Conservation (phyloP, 1,140 invertebrate species). For the Caenorhabditis tropicalis region DNA sequence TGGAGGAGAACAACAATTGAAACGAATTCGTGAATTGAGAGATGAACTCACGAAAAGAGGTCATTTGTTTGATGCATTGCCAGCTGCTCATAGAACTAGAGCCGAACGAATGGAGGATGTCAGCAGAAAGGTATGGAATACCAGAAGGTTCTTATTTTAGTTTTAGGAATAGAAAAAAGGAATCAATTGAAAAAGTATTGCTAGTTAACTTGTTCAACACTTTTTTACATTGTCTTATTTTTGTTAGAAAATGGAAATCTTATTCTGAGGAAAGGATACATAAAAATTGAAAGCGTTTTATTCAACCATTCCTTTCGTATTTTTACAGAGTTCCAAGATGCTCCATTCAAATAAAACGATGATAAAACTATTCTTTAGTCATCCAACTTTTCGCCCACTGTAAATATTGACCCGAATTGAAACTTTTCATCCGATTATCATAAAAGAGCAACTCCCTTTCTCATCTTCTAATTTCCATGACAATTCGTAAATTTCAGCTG, state of each 20-base stretch:
- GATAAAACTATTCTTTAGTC: neutral
- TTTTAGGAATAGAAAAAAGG: neutral
- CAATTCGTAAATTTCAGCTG: constrained; percentile 24
- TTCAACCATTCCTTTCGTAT: too few species aligned
- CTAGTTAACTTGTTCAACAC: neutral
- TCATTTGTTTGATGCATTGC: constrained; percentile 45
- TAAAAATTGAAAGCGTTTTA: too few species aligned
- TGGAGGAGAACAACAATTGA: neutral
- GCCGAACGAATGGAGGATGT: constrained; percentile 54
- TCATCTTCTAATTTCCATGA: neutral
- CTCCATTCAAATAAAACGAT: too few species aligned
- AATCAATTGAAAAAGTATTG: too few species aligned
- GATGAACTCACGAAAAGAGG: constrained; percentile 43
- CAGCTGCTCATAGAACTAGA: constrained; percentile 51
- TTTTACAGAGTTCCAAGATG: too few species aligned
- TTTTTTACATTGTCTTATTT: too few species aligned
- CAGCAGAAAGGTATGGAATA: constrained; percentile 41
- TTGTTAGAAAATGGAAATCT: too few species aligned
- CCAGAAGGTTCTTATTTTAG: neutral
- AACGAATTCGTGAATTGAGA: constrained; percentile 9
- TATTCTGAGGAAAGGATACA: too few species aligned
- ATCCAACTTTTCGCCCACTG: neutral
- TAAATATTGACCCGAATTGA: neutral
- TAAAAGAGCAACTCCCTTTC: neutral
- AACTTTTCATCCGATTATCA: neutral